Percentiles rank a stretch among this genome's conserved stretches.
These are phyloP conservation scores for Octodon degus DNA, from an alignment of 2,113 vertebrate species.

Conservation along the genomic window DNA sequence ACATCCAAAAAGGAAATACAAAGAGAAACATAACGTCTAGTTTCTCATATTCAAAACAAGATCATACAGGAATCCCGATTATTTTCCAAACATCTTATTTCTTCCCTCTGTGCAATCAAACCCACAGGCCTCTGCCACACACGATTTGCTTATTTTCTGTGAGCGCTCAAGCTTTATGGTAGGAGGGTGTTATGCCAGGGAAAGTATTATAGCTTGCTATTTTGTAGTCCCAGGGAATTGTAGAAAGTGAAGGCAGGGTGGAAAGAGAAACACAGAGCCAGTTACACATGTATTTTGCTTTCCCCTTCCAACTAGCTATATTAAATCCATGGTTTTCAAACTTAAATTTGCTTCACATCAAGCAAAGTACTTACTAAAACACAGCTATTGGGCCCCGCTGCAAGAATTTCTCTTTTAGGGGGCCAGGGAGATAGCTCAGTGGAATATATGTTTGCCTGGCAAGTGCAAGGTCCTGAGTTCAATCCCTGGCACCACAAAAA, in stretches of 20 bases:
- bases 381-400: neutral
- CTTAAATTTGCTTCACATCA: neutral
- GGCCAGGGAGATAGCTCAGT: too few species aligned
- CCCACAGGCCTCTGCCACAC: neutral
- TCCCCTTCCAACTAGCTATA: neutral
- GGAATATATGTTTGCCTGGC: too few species aligned
- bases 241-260: neutral
- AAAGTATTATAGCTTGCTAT: neutral
- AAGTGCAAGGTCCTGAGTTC: too few species aligned
- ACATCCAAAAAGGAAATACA: slow-evolving; percentile 19
- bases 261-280: neutral
- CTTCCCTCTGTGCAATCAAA: neutral
- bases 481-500: too few species aligned
- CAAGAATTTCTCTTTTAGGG: neutral
- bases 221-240: neutral
- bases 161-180: neutral
- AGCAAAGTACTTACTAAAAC: neutral
- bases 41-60: neutral
- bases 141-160: neutral
- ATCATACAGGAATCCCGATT: neutral
- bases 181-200: neutral
- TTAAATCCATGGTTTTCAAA: neutral
- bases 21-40: neutral
- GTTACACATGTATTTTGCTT: neutral
- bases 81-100: neutral